Evolutionary conservation across 2,113 vertebrate species (phyloP).

Genomic region (Leptobrachium ailaonicum): DNA sequence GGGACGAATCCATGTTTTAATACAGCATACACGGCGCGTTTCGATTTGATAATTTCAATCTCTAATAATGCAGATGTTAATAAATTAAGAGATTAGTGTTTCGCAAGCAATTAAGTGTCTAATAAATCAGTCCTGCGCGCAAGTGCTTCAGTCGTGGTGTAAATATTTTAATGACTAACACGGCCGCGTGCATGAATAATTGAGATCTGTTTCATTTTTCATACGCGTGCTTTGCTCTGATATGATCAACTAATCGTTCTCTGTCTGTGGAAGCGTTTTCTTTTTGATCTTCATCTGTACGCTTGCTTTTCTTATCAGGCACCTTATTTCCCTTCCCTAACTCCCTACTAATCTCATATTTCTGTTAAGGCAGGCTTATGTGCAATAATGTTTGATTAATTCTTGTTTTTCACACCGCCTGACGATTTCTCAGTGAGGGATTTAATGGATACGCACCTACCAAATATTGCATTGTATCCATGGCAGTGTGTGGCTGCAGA

Average conservation of each 20-base stretch:
- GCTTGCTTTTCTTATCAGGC: no score
- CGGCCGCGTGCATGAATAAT: constrained; percentile 72
- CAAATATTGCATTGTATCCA: not conserved
- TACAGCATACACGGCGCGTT: no score
- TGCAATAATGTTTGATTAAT: not conserved
- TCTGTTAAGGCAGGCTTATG: not conserved
- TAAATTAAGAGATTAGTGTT: constrained; percentile 68
- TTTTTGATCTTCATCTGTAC: constrained; percentile 44
- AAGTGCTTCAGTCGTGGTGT: constrained; percentile 61
- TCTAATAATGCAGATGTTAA: constrained; percentile 53
- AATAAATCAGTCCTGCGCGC: constrained; percentile 67
- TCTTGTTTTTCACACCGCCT: not conserved
- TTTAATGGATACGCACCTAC: not conserved
- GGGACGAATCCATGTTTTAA: no score
- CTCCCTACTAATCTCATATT: no score
- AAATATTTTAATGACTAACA: constrained; percentile 75
- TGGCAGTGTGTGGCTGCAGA: not conserved
- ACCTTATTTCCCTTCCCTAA: no score
- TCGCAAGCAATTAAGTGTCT: constrained; percentile 66
- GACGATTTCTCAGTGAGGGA: not conserved
- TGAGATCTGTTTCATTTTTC: constrained; percentile 72
- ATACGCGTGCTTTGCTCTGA: constrained; percentile 59
- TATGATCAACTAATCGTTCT: constrained; percentile 64
- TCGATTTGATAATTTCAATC: no score
- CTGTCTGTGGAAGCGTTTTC: constrained; percentile 61